Base-by-base conservation (phyloP, 2,113 vertebrate genomes). In the Emberiza fucata region DNA sequence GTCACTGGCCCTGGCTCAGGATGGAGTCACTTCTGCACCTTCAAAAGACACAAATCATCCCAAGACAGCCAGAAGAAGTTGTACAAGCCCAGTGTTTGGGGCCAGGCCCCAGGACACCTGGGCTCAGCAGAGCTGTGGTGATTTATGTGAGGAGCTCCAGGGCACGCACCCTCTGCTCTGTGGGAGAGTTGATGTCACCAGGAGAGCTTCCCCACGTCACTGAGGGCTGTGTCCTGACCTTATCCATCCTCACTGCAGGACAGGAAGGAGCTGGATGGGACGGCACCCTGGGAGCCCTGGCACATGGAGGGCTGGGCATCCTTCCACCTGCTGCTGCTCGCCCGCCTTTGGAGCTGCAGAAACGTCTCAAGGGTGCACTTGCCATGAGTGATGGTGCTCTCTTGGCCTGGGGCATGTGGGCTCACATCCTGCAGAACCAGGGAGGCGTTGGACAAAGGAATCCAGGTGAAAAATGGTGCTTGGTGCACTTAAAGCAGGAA, bases 111-210 rank as follows among this genome's bases (percentile, higher is more conserved):
- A 31, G 69, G 81, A 29, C 66, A 72, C 85, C 59, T 91, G 85
- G 54, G 56, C 31, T 15, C 0, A 0, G 51, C 90, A 71, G 64
- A 66, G 60, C 77, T 18, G 21, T 2, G 0, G 44, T 87, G 93
- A 91, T 89, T 92, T 59, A 50, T 64, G 60, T 28, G 60, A 60
- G 35, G 5, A 42, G 35, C n/a, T 65, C 51, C 15, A 42, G 72
- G 56, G 42, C 31, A 37, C 0, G 0, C 33, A 54, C 4, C 6
- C 39, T 80, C 47, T 22, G 2, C 45, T 68, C 10, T 21, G 2
- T 14, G 2, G 0, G 11, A 47, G 27, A 45, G 48, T 3, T 66
- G 48, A 42, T 54, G 69, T 54, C 57, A 33, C 8, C 60, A 54
- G 85, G 31, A 84, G 19, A 71, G 57, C 64, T 72, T 65, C 64